Base-by-base conservation (phyloP, 2,113 vertebrate species). In the Arvicanthis niloticus region DNA sequence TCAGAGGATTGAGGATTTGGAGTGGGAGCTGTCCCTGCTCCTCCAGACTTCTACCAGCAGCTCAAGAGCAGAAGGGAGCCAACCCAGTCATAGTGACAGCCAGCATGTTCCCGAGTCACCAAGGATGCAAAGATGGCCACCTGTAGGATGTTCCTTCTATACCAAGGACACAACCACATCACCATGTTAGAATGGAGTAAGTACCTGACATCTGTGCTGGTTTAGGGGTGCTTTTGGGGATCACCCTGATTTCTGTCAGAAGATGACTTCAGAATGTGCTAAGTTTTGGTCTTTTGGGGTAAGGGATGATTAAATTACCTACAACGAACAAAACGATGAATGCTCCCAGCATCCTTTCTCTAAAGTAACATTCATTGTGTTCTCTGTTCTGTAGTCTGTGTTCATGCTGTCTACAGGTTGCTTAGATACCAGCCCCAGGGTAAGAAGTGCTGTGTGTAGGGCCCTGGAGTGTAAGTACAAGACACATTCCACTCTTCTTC, bases 1-100 rank as follows among this genome's bases (percentile, higher is more conserved):
- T 40, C 94, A 97, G 96, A 95, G 86, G 86, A 97, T 87, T 60
- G 97, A 91, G 87, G 97, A 98, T 26, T 70, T 97, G 73, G 98
- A 97, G 91, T 96, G 94, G 88, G 97, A 97, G 84, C 40, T 95
- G 6, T 67, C 91, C 85, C 68, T 58, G 88, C 94, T 97, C 91
- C 88, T 98, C 90, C 89, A 92, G 68, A 72, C 15, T 95, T 73
- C 94, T 5, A 10, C 5, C 13, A 40, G 70, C 65, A 67, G 13
- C 16, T n/a, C 34, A 0, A 9, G 60, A 87, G 48, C 68, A n/a
- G 62, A 42, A 93, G 24, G 48, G 70, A 68, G 21, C 26, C 13
- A 2, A 12, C 7, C 48, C 31, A 21, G 10, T 21, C 40, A 21
- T 62, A 88, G 76, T 37, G 3, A 0, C 17, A 84, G 82, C 70